Percentiles rank a stretch among this genome's conserved stretches.
Evolutionary conservation across 2,113 vertebrate species (phyloP).

Genomic region (Lagopus leucura): DNA sequence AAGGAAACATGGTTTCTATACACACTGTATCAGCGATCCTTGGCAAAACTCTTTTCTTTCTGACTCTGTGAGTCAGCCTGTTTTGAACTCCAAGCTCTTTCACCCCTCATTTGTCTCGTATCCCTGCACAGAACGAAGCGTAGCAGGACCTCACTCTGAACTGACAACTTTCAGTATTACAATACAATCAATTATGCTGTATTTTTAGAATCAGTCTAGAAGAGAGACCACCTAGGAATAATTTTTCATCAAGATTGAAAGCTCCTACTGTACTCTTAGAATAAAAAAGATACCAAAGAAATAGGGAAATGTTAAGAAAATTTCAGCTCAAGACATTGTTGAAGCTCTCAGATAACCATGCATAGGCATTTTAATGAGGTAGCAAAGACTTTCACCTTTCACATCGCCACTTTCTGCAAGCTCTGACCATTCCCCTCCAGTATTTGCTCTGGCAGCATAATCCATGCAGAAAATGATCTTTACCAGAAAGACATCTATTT

Average conservation of each 20-base stretch:
- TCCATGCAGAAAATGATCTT: constrained; percentile 12
- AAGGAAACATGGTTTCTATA: not conserved
- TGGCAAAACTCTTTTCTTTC: not conserved
- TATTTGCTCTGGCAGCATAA: constrained; percentile 2
- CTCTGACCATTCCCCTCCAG: not conserved
- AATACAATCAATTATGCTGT: not conserved
- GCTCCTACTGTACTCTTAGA: not conserved
- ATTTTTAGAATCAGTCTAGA: not conserved
- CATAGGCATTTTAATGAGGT: not conserved
- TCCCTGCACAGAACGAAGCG: not conserved
- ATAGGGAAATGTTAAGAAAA: not conserved
- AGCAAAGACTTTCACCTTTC: not conserved
- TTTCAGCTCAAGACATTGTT: not conserved
- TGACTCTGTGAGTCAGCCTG: not conserved
- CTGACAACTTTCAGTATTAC: not conserved
- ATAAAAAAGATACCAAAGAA: not conserved
- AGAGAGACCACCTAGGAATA: not conserved
- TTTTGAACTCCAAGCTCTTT: not conserved
- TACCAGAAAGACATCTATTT: not conserved
- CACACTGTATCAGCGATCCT: not conserved
- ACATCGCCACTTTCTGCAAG: not conserved
- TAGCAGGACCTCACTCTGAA: not conserved
- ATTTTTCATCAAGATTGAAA: not conserved
- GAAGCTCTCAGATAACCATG: not conserved
- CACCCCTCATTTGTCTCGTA: not conserved